A percentile compares a stretch with the other conserved stretches of the same genome.
Evolutionary conservation across 2,113 vertebrate species (phyloP).

Genomic region (Andinoacara biseriatus): DNA sequence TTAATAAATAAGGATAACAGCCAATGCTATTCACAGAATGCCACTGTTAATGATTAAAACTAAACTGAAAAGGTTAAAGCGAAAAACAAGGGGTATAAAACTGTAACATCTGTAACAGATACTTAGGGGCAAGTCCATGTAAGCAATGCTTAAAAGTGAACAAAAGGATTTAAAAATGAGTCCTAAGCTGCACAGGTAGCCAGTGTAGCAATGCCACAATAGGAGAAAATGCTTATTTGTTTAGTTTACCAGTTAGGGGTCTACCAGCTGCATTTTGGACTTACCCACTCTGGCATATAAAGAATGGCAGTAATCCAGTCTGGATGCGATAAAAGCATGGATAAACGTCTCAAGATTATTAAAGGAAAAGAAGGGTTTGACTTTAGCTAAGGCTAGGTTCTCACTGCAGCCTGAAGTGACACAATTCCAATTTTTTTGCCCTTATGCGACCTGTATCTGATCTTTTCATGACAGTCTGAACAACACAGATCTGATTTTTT

Average conservation of each 20-base stretch:
- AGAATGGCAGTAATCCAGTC: background rate
- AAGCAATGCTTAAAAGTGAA: background rate
- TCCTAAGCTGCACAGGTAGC: background rate
- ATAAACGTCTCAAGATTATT: background rate
- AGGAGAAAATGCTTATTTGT: background rate
- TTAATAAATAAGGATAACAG: no score
- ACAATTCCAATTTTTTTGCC: no score
- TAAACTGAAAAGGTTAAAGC: no score
- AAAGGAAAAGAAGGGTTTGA: background rate
- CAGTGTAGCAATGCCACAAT: background rate
- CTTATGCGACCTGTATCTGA: no score
- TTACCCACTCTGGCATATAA: background rate
- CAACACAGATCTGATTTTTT: no score
- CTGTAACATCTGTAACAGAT: background rate
- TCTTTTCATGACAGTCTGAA: no score
- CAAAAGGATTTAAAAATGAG: background rate
- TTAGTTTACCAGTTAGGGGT: background rate
- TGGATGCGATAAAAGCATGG: background rate
- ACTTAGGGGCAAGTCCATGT: background rate
- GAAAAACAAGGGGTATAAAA: background rate
- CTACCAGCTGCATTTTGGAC: background rate
- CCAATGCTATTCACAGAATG: no score
- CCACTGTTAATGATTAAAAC: no score
- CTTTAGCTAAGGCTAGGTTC: background rate
- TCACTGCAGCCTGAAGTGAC: no score